These are phyloP conservation scores for Pharmacophagus antenor DNA, from an alignment of 2,888 invertebrate species.

Conservation along the genomic window DNA sequence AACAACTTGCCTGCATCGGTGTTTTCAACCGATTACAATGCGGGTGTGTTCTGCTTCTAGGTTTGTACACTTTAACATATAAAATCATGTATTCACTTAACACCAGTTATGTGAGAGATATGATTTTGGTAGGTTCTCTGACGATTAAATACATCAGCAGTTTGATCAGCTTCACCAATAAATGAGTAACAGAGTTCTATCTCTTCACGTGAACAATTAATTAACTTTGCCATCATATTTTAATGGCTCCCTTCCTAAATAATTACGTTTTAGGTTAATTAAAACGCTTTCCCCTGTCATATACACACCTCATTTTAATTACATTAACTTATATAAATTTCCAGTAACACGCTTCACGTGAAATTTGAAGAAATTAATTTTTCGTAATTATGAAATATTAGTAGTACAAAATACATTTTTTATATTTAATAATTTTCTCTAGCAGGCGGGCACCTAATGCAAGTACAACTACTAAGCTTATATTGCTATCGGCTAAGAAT, in stretches of 20 bases:
- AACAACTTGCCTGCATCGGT: too few species aligned
- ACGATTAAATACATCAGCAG: not conserved
- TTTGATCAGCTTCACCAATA: not conserved
- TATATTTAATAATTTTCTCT: not conserved
- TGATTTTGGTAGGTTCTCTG: not conserved
- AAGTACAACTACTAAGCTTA: too few species aligned
- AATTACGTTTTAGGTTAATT: slow-evolving; percentile 14
- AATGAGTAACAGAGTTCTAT: not conserved
- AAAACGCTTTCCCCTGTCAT: slow-evolving; percentile 1
- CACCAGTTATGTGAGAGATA: too few species aligned
- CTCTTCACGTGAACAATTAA: slow-evolving; percentile 7
- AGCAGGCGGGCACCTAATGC: too few species aligned
- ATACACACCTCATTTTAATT: slow-evolving; percentile 8
- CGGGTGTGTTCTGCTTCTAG: too few species aligned
- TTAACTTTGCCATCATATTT: slow-evolving; percentile 2
- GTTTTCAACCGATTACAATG: too few species aligned
- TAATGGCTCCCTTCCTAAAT: not conserved
- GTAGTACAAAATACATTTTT: too few species aligned
- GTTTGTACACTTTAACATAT: too few species aligned
- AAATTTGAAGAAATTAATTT: not conserved
- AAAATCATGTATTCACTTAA: too few species aligned
- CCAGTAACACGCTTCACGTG: not conserved
- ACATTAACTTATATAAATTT: not conserved
- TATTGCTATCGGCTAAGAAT: too few species aligned
- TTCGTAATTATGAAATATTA: not conserved